Evolutionary conservation across 2,888 invertebrate species (phyloP).

Genomic region (Cyclophora punctaria): DNA sequence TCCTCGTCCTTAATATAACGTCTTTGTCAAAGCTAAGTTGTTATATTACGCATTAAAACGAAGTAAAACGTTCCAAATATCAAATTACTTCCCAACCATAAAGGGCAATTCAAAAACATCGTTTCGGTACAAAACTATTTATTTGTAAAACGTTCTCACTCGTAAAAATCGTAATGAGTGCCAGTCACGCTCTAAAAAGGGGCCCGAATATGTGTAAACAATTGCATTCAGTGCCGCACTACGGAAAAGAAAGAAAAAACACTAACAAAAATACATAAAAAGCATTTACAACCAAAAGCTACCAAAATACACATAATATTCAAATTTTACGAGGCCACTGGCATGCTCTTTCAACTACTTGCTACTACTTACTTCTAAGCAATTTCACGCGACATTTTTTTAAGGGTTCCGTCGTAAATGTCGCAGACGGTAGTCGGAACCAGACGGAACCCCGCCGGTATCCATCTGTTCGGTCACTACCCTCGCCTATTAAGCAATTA

Average conservation of each 20-base stretch:
- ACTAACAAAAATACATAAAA: conserved; percentile 3
- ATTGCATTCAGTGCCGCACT: conserved; percentile 2
- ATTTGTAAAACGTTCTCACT: neutral
- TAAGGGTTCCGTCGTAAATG: neutral
- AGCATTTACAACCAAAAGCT: conserved; percentile 5
- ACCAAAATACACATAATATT: conserved; percentile 6
- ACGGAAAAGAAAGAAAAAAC: conserved; percentile 10
- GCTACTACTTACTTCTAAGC: neutral
- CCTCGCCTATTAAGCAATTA: conserved; percentile 4
- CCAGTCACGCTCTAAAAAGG: conserved; percentile 11
- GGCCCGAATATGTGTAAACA: conserved; percentile 2
- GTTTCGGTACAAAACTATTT: too few species aligned
- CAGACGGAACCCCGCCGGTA: too few species aligned
- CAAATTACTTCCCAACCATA: too few species aligned
- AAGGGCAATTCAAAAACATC: too few species aligned
- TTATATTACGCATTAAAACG: too few species aligned
- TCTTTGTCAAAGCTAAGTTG: too few species aligned
- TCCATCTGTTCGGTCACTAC: too few species aligned
- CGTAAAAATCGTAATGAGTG: conserved; percentile 7
- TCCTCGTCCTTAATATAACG: too few species aligned
- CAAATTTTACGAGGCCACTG: conserved; percentile 12
- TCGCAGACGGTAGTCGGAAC: too few species aligned
- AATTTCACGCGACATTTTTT: neutral
- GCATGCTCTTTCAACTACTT: conserved; percentile 2
- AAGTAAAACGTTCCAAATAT: too few species aligned